Conservation (phyloP, 2,888 invertebrate species). For the Meteorus cinctellus region DNA sequence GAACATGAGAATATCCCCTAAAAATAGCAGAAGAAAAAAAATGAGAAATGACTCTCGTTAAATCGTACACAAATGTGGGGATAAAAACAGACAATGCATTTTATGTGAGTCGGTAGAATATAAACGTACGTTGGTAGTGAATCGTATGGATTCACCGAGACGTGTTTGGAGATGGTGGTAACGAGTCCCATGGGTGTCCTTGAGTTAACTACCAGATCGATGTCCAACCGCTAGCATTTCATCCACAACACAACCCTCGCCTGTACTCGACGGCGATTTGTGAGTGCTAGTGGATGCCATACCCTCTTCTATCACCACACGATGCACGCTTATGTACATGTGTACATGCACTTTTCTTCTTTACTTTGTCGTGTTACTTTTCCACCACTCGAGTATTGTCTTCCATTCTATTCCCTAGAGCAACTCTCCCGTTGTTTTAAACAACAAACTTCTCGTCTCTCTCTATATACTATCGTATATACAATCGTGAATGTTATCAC, state of each 20-base stretch:
- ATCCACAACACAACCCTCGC: constrained; percentile 3
- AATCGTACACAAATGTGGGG: constrained; percentile 57
- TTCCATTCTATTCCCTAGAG: no score
- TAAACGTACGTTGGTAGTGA: constrained; percentile 53
- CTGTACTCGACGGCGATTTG: no score
- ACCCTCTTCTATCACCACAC: no score
- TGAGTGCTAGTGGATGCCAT: no score
- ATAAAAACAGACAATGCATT: constrained; percentile 57
- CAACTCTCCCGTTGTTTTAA: no score
- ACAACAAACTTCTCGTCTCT: no score
- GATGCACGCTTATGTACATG: no score
- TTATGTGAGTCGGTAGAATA: constrained; percentile 54
- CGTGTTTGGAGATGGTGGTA: constrained; percentile 63
- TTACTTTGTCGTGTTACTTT: no score
- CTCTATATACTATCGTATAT: no score
- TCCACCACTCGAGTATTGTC: no score
- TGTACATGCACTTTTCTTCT: neutral
- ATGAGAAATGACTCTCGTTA: constrained; percentile 22
- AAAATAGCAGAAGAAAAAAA: neutral
- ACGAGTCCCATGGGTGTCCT: constrained; percentile 71
- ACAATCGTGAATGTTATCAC: no score
- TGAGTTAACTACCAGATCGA: constrained; percentile 72
- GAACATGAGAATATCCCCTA: neutral
- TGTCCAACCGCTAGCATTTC: constrained; percentile 60
- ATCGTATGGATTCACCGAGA: constrained; percentile 53